A percentile compares a stretch with the other conserved stretches of the same genome.
These are phyloP conservation scores for Spicauda simplicius DNA, from an alignment of 2,888 invertebrate genomes.

Conservation along the genomic window DNA sequence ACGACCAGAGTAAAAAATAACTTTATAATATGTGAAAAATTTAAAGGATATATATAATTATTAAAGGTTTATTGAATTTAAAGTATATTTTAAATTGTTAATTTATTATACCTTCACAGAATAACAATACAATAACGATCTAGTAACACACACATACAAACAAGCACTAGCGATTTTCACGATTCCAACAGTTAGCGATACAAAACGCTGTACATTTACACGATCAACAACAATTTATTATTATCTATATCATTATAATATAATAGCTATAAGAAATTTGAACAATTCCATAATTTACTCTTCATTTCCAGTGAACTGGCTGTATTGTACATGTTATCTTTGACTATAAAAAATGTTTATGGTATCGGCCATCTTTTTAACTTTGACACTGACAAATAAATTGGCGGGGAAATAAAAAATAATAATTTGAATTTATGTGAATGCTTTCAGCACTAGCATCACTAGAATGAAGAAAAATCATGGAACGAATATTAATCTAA, in stretches of 20 bases:
- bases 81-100: background rate
- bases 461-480: constrained; percentile 23
- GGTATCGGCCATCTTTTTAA: background rate
- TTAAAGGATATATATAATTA: no score
- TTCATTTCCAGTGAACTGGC: constrained; percentile 4
- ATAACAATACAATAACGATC: constrained; percentile 36
- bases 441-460: background rate
- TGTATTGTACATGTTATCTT: constrained; percentile 17
- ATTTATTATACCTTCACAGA: constrained; percentile 40
- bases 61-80: no score
- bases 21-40: no score
- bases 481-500: constrained; percentile 1
- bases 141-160: constrained; percentile 26
- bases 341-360: constrained; percentile 4
- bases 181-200: constrained; percentile 43
- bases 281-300: constrained; percentile 21
- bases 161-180: constrained; percentile 38
- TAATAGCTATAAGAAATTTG: constrained; percentile 23
- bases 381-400: background rate
- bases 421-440: background rate
- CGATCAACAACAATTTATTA: constrained; percentile 51
- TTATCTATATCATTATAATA: constrained; percentile 30
- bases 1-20: no score
- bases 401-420: background rate
- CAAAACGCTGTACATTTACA: constrained; percentile 52